These are phyloP conservation scores for Cardiocondyla obscurior DNA, from an alignment of 1,140 invertebrate genomes.

Conservation along the genomic window DNA sequence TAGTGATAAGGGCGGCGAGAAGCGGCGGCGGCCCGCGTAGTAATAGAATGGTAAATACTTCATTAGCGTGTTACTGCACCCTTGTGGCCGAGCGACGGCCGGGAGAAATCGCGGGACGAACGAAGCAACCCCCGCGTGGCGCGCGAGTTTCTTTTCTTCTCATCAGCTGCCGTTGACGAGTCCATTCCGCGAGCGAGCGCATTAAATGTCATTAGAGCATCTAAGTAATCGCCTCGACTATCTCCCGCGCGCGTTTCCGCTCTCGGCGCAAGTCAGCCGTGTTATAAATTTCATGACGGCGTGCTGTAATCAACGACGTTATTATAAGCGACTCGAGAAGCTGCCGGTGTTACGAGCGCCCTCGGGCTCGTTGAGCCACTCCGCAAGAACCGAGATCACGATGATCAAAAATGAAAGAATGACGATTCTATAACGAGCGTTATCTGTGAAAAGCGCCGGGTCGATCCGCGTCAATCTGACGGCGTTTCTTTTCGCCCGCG, in stretches of 20 bases:
- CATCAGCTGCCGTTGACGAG: not conserved
- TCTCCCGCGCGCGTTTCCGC: not conserved
- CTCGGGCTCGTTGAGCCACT: not conserved
- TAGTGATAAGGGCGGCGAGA: constrained; percentile 41
- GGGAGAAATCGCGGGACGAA: constrained; percentile 61
- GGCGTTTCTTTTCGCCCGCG: not conserved
- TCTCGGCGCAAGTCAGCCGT: constrained; percentile 3
- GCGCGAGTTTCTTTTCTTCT: not conserved
- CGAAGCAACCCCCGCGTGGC: constrained; percentile 36
- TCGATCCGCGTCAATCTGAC: not conserved
- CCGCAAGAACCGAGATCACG: not conserved
- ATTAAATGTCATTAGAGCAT: constrained; percentile 30
- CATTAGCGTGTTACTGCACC: constrained; percentile 68
- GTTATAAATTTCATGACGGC: constrained; percentile 30
- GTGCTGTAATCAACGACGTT: constrained; percentile 26
- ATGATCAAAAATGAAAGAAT: not conserved
- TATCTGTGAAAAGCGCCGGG: not conserved
- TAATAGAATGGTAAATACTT: constrained; percentile 77
- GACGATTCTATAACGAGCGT: not conserved
- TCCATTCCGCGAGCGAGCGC: not conserved
- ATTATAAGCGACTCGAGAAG: constrained; percentile 1
- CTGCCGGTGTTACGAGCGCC: not conserved
- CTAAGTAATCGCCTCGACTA: constrained; percentile 13
- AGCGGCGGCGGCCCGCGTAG: constrained; percentile 39
- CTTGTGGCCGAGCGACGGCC: constrained; percentile 50